Evolutionary conservation across 1,140 invertebrate species (phyloP), one percentile per base, ranked within the genome.

Genomic region (Spodoptera frugiperda): DNA sequence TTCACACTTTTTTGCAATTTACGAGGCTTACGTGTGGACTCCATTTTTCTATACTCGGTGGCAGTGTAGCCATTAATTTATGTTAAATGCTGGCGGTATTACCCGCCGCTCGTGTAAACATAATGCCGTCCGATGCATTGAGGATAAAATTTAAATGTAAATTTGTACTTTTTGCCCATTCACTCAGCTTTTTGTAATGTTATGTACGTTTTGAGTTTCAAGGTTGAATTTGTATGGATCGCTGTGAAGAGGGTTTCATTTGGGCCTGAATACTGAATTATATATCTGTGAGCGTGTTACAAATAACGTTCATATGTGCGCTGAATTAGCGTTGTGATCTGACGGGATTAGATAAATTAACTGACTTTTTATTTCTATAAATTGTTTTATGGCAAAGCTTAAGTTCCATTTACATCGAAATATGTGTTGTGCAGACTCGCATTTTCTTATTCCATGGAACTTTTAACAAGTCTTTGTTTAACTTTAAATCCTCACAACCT

Each of bases 61-160:
- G 19, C 33, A 33, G 15, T 39, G 59, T 44, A 12, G 12, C 72
- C 73, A 78, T 82, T 82, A 76, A 82, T 82, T 79, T 61, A 71
- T 65, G 70, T 75, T 79, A 82, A 82, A 82, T 74, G 78, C 72
- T 71, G 19, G 51, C 70, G 17, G 14, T 57, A 55, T 72, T 57
- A 72, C 30, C 70, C 54, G 30, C 17, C 30, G 39, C 53, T 57
- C 53, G 53, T 72, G 68, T 72, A 72, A 72, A 72, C 39, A 72
- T 72, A 57, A 55, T 55, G 53, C 68, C 53, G 33, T 21, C 53
- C 51, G 68, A 72, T 46, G 68, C 33, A 72, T 46, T 72, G 68
- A 72, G 33, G 68, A 55, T 44, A 72, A 39, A 55, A 48, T 72
- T 55, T 72, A 21, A 55, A 55, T 72, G 33, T 72, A 57, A 72